Conservation (phyloP, 2,888 invertebrate genomes). For the Nomada lathburiana region DNA sequence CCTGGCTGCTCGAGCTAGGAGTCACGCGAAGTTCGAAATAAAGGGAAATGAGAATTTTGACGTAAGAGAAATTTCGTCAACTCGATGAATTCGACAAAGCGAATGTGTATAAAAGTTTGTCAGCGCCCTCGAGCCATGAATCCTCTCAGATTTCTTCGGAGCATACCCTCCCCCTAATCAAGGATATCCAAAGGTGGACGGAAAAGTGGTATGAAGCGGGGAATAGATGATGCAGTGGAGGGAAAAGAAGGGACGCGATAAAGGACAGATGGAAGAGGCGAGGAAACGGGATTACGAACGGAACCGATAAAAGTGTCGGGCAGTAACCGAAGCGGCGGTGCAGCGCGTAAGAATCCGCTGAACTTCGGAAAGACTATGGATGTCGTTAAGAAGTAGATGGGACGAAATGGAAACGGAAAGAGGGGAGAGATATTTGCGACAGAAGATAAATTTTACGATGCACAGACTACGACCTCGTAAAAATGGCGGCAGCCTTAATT, state of each 20-base stretch:
- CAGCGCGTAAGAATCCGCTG: conserved; percentile 45
- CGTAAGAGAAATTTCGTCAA: not conserved
- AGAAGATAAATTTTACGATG: conserved; percentile 74
- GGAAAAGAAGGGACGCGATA: not conserved
- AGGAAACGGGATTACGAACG: conserved; percentile 28
- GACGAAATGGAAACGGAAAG: conserved; percentile 27
- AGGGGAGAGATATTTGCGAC: conserved; percentile 47
- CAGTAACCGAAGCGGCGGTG: conserved; percentile 32
- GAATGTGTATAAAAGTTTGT: not conserved
- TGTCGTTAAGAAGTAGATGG: conserved; percentile 1
- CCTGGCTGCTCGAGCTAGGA: not conserved
- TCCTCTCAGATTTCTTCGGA: conserved; percentile 36
- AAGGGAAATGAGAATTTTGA: not conserved
- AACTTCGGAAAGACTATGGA: conserved; percentile 43
- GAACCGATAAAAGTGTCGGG: conserved; percentile 61
- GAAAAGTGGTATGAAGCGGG: not conserved
- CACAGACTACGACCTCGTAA: conserved; percentile 73
- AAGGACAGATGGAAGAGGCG: not conserved
- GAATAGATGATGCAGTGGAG: not conserved
- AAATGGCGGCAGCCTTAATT: conserved; percentile 73
- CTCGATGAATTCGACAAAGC: not conserved
- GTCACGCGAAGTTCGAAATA: not conserved
- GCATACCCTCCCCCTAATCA: conserved; percentile 38
- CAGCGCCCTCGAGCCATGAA: conserved; percentile 26
- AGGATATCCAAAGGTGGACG: conserved; percentile 17